phyloP scores from a whole-genome alignment of 2,888 invertebrate genomes.

The Steinernema carpocapsae region DNA sequence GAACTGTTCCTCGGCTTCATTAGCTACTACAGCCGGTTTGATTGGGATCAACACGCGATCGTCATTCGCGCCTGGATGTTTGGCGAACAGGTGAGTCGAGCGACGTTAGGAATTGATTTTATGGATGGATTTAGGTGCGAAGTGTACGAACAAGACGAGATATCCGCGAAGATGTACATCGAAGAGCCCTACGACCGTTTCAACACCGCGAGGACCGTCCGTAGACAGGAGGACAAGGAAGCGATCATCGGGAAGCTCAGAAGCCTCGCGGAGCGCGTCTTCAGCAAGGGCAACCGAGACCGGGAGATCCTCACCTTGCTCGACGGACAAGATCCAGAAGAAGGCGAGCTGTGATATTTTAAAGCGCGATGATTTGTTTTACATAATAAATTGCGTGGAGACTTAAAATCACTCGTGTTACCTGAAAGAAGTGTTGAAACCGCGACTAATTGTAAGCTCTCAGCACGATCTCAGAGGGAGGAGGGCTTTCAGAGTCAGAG shows the following conservation, averaged over 20 bases:
- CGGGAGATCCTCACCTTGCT: no score
- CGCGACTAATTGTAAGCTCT: no score
- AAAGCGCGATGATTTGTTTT: no score
- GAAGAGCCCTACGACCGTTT: slow-evolving; percentile 20
- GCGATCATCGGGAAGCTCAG: background rate
- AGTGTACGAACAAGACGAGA: background rate
- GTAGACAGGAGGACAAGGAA: background rate
- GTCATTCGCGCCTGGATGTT: background rate
- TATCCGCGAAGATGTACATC: background rate
- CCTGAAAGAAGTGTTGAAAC: no score
- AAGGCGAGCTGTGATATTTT: no score
- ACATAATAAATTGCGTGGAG: no score
- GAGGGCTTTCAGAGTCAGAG: no score
- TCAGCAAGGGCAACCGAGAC: background rate
- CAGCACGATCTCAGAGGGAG: no score
- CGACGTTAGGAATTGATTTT: background rate
- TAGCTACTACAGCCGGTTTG: slow-evolving; percentile 1
- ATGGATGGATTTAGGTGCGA: background rate
- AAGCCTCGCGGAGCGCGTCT: background rate
- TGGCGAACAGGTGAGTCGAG: background rate
- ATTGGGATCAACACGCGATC: slow-evolving; percentile 18
- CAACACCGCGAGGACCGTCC: slow-evolving; percentile 19
- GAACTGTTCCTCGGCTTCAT: slow-evolving; percentile 17
- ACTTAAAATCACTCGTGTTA: no score
- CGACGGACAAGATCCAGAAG: no score